Base-by-base conservation (phyloP, 2,113 vertebrate species). In the Heptranchias perlo region DNA sequence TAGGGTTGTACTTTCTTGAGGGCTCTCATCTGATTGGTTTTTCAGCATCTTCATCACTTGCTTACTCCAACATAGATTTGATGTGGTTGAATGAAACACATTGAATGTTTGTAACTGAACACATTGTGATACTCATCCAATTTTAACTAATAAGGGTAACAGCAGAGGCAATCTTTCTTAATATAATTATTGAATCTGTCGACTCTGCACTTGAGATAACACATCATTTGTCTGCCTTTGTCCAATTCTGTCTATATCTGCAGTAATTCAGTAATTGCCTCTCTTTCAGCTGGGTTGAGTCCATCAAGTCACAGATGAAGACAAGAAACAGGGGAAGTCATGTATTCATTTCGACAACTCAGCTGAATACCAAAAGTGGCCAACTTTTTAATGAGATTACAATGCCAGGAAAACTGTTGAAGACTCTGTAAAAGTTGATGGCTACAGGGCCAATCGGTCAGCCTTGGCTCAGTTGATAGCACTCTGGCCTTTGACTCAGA, bases 231-330 rank as follows among this genome's bases (percentile, higher is more conserved):
- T 64, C 58, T 62, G 58, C 89, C 89, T 64, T 93, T 93, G 58
- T 64, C 89, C 89, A 93, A 62, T 89, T 89, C 49, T 54, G 28
- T 89, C 49, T 89, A 35, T 93, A 93, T 64, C 89, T 93, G 16
- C 58, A 93, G 58, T 93, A 93, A 93, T 93, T 93, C 89, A 93
- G 89, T 93, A 62, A 93, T 93, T 93, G 54, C 89, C 89, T 62
- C 58, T 61, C 54, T 62, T 62, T 62, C 35, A 92, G 89, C 89
- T 62, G 35, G 35, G 35, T 93, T 62, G 89, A 93, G 89, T 93
- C 58, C 89, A 93, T 93, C 89, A 39, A 93, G 89, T 62, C 58
- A 62, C 16, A 44, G 89, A 93, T 93, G 35, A 92, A 3, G 89
- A 7, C 58, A 62, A 39, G 58, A 93, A 62, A 23, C 16, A 93